Evolutionary conservation across 2,113 vertebrate genomes (phyloP).

Genomic region (Caranx ignobilis): DNA sequence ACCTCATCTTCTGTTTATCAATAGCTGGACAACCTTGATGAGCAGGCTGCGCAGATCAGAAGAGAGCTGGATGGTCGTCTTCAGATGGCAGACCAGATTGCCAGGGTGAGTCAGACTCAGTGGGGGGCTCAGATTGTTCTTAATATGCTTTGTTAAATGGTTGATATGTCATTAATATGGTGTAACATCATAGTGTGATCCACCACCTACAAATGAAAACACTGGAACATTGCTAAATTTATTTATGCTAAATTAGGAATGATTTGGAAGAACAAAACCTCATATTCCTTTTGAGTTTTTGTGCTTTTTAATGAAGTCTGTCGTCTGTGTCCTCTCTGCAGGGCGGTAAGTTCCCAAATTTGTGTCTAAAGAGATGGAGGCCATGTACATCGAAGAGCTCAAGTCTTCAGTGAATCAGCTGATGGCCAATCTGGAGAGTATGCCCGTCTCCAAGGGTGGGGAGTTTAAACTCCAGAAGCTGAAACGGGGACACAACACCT

Average conservation of each 20-base stretch:
- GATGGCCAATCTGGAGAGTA: slow-evolving; percentile 99
- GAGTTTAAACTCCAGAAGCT: slow-evolving; percentile 99
- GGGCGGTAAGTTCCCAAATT: slow-evolving; percentile 98
- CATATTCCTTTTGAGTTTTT: neutral
- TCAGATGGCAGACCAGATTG: slow-evolving; percentile 98
- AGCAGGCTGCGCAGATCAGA: slow-evolving; percentile 96
- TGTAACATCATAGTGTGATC: slow-evolving; percentile 32
- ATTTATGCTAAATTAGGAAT: neutral
- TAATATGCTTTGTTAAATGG: slow-evolving; percentile 64
- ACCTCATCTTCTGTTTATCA: slow-evolving; percentile 61
- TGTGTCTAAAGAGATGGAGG: slow-evolving; percentile 99
- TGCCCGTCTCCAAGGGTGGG: slow-evolving; percentile 98
- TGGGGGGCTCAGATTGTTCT: slow-evolving; percentile 32
- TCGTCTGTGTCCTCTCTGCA: slow-evolving; percentile 61
- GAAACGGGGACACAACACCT: slow-evolving; percentile 97
- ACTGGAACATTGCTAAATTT: neutral
- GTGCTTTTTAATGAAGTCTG: neutral
- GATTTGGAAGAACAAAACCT: neutral
- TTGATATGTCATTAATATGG: slow-evolving; percentile 66
- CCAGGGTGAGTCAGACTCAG: slow-evolving; percentile 88
- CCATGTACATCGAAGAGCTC: slow-evolving; percentile 98
- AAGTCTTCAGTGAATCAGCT: slow-evolving; percentile 98
- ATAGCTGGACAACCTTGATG: slow-evolving; percentile 96
- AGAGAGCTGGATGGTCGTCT: slow-evolving; percentile 95
- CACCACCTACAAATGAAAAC: neutral